A percentile compares a stretch with the other conserved stretches of the same genome.
Conservation (phyloP, 2,888 invertebrate species). For the Phanerotoma sp. region DNA sequence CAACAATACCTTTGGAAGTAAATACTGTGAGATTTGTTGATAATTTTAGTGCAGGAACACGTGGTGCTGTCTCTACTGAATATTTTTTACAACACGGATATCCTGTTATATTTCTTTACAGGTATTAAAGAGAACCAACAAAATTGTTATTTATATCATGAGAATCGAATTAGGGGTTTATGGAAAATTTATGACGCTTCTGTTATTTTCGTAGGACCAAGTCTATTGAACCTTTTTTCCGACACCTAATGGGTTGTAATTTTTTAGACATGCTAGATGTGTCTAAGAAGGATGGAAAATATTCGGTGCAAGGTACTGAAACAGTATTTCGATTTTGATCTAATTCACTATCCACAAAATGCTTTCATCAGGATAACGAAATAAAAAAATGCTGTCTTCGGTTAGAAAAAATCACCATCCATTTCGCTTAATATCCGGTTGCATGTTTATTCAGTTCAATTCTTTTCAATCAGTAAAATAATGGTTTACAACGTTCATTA, state of each 20-base stretch:
- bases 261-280: slow-evolving; percentile 78
- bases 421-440: no score
- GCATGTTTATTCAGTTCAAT: no score
- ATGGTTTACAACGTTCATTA: no score
- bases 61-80: slow-evolving; percentile 94
- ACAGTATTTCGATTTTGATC: no score
- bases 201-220: slow-evolving; percentile 65
- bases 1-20: slow-evolving; percentile 94
- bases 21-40: slow-evolving; percentile 98
- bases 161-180: no score
- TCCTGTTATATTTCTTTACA: slow-evolving; percentile 91
- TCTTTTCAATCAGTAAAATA: no score
- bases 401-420: no score
- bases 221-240: slow-evolving; percentile 86
- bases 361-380: no score
- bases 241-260: slow-evolving; percentile 80
- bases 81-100: slow-evolving; percentile 87
- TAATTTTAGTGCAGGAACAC: slow-evolving; percentile 96
- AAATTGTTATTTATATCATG: background rate
- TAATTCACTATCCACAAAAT: no score
- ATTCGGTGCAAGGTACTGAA: slow-evolving; percentile 67
- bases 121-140: slow-evolving; percentile 51
- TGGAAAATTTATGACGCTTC: background rate
- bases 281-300: slow-evolving; percentile 65
- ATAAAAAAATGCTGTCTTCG: no score